Percentiles rank a stretch among this genome's conserved stretches.
Evolutionary conservation across 2,888 invertebrate genomes (phyloP).

Genomic region (Drosophila quasianomalipes): DNA sequence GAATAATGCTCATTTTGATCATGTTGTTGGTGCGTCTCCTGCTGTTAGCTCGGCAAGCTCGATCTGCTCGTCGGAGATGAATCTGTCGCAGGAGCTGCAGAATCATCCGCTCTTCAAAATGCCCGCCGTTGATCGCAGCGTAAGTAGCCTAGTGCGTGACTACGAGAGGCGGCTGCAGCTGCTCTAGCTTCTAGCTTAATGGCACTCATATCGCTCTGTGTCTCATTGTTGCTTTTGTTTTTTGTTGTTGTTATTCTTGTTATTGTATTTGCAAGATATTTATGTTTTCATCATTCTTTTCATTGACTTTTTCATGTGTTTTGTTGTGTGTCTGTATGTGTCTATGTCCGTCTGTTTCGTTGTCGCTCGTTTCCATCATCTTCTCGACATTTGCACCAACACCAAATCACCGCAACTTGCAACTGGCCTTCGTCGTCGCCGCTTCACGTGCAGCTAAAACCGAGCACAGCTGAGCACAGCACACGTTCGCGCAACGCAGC

Average conservation of each 20-base stretch:
- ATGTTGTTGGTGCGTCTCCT: constrained; percentile 84
- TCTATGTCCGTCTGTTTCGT: constrained; percentile 32
- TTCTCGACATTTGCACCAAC: constrained; percentile 52
- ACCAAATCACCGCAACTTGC: constrained; percentile 47
- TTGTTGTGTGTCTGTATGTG: constrained; percentile 30
- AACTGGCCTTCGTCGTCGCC: constrained; percentile 47
- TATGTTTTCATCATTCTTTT: constrained; percentile 59
- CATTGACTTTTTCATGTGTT: constrained; percentile 60
- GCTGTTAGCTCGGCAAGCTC: constrained; percentile 85
- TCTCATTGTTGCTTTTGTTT: constrained; percentile 26
- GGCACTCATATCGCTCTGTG: constrained; percentile 1
- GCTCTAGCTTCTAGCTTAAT: constrained; percentile 34
- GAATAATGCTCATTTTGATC: constrained; percentile 73
- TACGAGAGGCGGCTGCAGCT: constrained; percentile 66
- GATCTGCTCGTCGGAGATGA: constrained; percentile 85
- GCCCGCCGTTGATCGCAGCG: constrained; percentile 89
- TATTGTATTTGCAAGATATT: constrained; percentile 31
- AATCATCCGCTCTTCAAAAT: constrained; percentile 86
- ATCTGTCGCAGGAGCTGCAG: constrained; percentile 87
- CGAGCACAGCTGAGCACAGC: constrained; percentile 62
- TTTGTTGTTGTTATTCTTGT: constrained; percentile 15
- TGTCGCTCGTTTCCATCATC: constrained; percentile 48
- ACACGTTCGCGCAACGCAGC: constrained; percentile 62
- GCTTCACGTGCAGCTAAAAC: constrained; percentile 76
- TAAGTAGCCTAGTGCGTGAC: constrained; percentile 85